Base-by-base conservation (phyloP, 1,140 invertebrate genomes). In the Drosophila saltans region DNA sequence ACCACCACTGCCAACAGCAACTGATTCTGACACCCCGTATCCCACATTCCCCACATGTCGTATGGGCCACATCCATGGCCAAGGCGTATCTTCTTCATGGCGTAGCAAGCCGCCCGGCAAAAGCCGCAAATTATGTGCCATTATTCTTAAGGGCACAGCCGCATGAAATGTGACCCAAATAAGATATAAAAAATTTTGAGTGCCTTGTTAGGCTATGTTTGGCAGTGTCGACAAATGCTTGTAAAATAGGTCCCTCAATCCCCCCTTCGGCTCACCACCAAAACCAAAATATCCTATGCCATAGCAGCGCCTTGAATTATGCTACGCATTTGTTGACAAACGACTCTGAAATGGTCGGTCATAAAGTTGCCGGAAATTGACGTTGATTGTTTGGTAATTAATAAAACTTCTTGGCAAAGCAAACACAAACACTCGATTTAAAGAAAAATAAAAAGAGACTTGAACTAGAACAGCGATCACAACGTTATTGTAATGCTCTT, bases 131-230 rank as follows among this genome's bases (percentile, higher is more conserved):
- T 88, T 86, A 88, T 88, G 83, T 88, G 83, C 74, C 83, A 88
- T 88, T 88, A 88, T 80, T 88, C 80, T 88, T 88, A 88, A 88
- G 83, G 83, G 84, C 74, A 83, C 70, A 82, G 83, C 73, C 72
- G 68, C 80, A 80, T 81, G 83, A 86, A 88, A 81, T 86, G 83
- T 88, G 83, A 86, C 83, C 83, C 83, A 88, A 88, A 88, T 88
- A 88, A 88, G 83, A 88, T 88, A 88, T 86, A 86, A 86, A 86
- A 78, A 78, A 66, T 86, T 81, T 86, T 80, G 82, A 86, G 79
- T 76, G 79, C 60, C 82, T 86, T 81, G 75, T 79, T 74, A 85
- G 78, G 79, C 81, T 63, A 80, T 77, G 81, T 69, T 70, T 52
- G 61, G 28, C 43, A 63, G 3, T 30, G 43, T 48, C 45, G 73